Evolutionary conservation across 2,797 vertebrate genomes (phyloP).

Genomic region (Odontamblyopus lacepedii): DNA sequence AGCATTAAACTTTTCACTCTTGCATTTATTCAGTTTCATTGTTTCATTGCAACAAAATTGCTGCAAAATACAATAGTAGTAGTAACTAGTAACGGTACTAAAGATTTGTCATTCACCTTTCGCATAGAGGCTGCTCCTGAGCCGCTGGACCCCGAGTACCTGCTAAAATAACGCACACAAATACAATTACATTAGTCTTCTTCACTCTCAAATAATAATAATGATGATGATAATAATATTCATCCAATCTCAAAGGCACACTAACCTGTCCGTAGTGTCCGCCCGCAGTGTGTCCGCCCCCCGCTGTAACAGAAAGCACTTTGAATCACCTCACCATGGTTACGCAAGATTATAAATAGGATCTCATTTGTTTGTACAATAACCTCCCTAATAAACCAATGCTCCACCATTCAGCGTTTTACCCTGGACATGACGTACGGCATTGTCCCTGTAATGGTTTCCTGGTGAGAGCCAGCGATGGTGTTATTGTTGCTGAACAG

Average conservation of each 20-base stretch:
- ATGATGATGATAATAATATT: not conserved
- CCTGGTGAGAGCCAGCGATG: not conserved
- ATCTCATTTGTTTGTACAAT: slow-evolving; percentile 6
- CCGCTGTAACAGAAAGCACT: slow-evolving; percentile 50
- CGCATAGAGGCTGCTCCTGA: slow-evolving; percentile 75
- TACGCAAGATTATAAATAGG: not conserved
- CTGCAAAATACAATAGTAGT: no score
- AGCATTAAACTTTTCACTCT: no score
- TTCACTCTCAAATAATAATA: not conserved
- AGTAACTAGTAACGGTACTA: not conserved
- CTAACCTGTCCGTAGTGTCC: slow-evolving; percentile 73
- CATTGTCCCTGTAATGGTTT: not conserved
- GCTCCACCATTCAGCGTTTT: not conserved
- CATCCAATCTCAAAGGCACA: slow-evolving; percentile 13
- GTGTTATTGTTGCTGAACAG: not conserved
- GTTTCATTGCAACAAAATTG: no score
- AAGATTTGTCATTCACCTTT: slow-evolving; percentile 57
- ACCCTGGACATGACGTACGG: not conserved
- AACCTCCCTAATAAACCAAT: not conserved
- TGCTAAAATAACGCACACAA: slow-evolving; percentile 32
- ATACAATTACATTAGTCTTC: slow-evolving; percentile 14
- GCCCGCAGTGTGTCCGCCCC: slow-evolving; percentile 70
- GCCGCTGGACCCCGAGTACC: slow-evolving; percentile 74
- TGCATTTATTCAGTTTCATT: no score
- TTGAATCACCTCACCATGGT: not conserved